Percentiles rank a stretch among this genome's conserved stretches.
Conservation (phyloP, 2,113 vertebrate genomes). For the Gnathonemus longibarbis region DNA sequence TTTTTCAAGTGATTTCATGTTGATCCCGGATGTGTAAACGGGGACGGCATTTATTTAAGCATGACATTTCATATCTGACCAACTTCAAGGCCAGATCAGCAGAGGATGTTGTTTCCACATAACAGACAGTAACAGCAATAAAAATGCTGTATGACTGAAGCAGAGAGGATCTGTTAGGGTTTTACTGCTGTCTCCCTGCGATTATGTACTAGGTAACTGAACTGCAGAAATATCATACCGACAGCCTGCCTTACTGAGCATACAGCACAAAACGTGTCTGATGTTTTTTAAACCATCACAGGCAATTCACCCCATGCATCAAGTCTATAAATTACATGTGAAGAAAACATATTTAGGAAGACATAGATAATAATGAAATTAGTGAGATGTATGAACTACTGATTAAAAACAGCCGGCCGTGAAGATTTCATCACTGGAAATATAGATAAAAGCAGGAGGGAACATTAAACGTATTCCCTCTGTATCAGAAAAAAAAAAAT, state of each 20-base stretch:
- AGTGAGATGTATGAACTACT: not conserved
- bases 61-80: conserved; percentile 33
- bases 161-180: not conserved
- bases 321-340: not conserved
- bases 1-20: conserved; percentile 33
- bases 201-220: not conserved
- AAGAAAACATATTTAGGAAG: conserved; percentile 5
- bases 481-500: not conserved
- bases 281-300: not conserved
- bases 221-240: not conserved
- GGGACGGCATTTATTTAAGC: conserved; percentile 24
- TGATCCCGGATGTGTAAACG: conserved; percentile 43
- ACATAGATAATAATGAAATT: not conserved
- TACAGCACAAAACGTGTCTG: not conserved
- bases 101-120: not conserved
- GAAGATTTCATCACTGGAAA: not conserved
- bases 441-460: not conserved
- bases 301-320: not conserved
- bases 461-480: not conserved
- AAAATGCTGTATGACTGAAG: not conserved
- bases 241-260: not conserved
- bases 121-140: not conserved
- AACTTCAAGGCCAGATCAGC: conserved; percentile 24
- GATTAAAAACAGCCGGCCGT: not conserved
- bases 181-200: not conserved